Conservation (phyloP, 2,888 invertebrate genomes). For the Tipula vernalis region DNA sequence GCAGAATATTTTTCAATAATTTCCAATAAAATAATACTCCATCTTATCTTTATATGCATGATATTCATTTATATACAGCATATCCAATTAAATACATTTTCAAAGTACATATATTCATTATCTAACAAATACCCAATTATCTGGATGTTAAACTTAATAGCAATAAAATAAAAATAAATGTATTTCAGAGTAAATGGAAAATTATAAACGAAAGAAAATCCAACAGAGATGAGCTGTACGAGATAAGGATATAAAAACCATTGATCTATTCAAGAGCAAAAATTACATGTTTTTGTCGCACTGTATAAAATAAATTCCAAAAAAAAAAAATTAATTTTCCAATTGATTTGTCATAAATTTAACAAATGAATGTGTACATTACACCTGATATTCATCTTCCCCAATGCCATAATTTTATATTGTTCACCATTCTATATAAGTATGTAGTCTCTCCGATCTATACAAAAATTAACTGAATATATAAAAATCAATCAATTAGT, state of each 20-base stretch:
- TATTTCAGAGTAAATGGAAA: background rate
- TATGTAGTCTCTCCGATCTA: background rate
- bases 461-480: background rate
- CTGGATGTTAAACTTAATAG: constrained; percentile 9
- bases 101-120: background rate
- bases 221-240: background rate
- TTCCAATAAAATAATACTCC: background rate
- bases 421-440: background rate
- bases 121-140: constrained; percentile 8
- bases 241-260: background rate
- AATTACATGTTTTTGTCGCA: background rate
- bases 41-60: background rate
- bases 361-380: background rate
- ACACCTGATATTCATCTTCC: background rate
- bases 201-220: background rate
- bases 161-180: constrained; percentile 9
- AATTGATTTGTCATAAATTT: background rate
- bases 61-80: background rate
- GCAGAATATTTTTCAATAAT: background rate
- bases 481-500: constrained; percentile 4
- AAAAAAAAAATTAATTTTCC: background rate
- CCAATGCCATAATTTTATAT: background rate
- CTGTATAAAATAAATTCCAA: background rate
- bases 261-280: background rate
- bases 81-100: background rate